phyloP scores from a whole-genome alignment of 2,797 vertebrate species.

The Typhlichthys eigenmanni region DNA sequence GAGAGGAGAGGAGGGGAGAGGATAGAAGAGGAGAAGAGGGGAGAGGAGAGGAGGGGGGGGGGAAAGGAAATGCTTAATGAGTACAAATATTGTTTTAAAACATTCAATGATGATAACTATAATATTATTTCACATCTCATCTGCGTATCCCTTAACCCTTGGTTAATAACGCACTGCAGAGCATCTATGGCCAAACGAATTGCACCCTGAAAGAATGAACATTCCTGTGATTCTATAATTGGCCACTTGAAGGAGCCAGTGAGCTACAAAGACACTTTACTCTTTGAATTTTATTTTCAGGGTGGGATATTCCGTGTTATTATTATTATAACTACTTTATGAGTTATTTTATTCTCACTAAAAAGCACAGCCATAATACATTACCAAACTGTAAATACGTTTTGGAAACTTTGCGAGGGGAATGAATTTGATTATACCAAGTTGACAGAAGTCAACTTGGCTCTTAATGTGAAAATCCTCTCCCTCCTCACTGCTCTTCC shows the following conservation, averaged over 20 bases:
- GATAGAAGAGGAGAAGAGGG: background rate
- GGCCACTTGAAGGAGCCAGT: conserved; percentile 54
- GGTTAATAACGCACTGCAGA: too few species aligned
- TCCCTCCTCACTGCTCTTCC: background rate
- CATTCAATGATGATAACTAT: too few species aligned
- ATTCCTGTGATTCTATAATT: background rate
- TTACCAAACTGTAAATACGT: conserved; percentile 10
- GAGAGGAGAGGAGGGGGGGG: background rate
- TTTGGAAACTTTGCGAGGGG: conserved; percentile 4
- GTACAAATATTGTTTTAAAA: too few species aligned
- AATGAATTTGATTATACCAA: background rate
- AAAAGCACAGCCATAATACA: conserved; percentile 6
- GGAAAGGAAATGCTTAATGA: too few species aligned
- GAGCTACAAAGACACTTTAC: conserved; percentile 8
- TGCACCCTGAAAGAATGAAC: background rate
- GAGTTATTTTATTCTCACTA: conserved; percentile 12
- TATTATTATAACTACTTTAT: conserved; percentile 14
- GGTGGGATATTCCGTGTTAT: conserved; percentile 2
- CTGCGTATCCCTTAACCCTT: too few species aligned
- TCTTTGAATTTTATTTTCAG: background rate
- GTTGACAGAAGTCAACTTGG: background rate
- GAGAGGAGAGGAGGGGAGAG: background rate
- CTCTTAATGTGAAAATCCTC: background rate
- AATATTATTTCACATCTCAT: too few species aligned
- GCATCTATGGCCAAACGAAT: too few species aligned